phyloP scores from a whole-genome alignment of 92 coral and sea anemone species.

The Phenganax stokvisi region DNA sequence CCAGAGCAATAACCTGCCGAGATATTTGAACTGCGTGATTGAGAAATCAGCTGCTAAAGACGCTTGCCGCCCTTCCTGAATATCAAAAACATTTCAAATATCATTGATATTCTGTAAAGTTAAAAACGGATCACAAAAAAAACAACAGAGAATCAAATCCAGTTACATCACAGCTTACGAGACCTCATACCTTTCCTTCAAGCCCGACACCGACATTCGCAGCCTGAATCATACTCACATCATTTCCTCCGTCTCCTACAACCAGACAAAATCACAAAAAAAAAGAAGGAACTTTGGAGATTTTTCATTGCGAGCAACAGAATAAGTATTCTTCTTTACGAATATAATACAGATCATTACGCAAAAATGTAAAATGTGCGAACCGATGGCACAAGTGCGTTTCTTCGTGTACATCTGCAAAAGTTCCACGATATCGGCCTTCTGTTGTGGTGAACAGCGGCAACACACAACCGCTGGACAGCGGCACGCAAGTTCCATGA shows the following conservation, averaged over 20 bases:
- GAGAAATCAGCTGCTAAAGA: conserved; percentile 98
- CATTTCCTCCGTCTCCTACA: conserved; percentile 98
- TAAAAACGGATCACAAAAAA: too few species aligned
- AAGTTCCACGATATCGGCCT: conserved; percentile 89
- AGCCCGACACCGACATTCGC: conserved; percentile 96
- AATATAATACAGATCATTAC: neutral
- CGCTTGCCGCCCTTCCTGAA: conserved; percentile 98
- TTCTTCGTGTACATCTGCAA: conserved; percentile 84
- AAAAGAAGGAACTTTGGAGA: neutral
- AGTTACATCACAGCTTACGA: neutral
- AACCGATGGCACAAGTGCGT: conserved; percentile 91
- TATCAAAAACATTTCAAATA: neutral
- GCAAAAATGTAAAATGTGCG: neutral
- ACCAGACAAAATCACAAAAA: neutral
- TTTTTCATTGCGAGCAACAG: neutral
- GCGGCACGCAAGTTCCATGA: conserved; percentile 93
- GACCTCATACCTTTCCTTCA: conserved; percentile 77
- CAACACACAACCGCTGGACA: conserved; percentile 99
- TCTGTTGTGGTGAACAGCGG: conserved; percentile 99
- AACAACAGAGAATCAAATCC: neutral
- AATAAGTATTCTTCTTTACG: neutral
- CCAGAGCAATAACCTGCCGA: conserved; percentile 88
- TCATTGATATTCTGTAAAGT: too few species aligned
- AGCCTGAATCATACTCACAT: conserved; percentile 99
- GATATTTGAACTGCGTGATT: conserved; percentile 80